Conservation (phyloP, 2,113 vertebrate genomes). For the Spermophilus dauricus region DNA sequence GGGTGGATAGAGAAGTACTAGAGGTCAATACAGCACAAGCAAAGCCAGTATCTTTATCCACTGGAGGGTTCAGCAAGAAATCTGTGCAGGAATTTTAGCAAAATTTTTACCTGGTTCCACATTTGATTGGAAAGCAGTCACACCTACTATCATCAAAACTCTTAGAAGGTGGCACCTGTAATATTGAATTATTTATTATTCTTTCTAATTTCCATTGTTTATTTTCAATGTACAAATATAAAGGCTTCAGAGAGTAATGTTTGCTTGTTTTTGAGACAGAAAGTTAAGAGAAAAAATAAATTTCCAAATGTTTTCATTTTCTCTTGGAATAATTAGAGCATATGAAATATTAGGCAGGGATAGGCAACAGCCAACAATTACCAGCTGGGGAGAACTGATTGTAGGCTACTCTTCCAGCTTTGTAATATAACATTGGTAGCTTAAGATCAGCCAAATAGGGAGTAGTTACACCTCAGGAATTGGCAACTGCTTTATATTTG, state of each 20-base stretch:
- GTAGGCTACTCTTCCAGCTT: not conserved
- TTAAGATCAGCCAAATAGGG: not conserved
- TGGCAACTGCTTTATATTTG: not conserved
- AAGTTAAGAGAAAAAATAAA: not conserved
- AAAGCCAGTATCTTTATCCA: not conserved
- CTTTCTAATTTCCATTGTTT: not conserved
- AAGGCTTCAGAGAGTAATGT: not conserved
- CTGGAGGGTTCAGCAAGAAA: not conserved
- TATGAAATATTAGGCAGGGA: not conserved
- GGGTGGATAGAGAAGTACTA: not conserved
- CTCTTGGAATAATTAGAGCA: not conserved
- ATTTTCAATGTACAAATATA: not conserved
- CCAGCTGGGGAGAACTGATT: not conserved
- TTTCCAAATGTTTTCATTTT: not conserved
- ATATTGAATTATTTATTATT: slow-evolving; percentile 5
- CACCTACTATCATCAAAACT: not conserved
- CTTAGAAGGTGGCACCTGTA: not conserved
- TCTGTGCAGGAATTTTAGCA: not conserved
- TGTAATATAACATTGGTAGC: not conserved
- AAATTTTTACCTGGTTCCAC: not conserved
- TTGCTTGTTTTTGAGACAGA: not conserved
- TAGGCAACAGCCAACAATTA: not conserved
- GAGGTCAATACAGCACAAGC: not conserved
- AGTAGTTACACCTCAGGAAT: not conserved
- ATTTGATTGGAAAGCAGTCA: not conserved